phyloP scores from a whole-genome alignment of 2,113 vertebrate species.

The Eretmodus cyanostictus region DNA sequence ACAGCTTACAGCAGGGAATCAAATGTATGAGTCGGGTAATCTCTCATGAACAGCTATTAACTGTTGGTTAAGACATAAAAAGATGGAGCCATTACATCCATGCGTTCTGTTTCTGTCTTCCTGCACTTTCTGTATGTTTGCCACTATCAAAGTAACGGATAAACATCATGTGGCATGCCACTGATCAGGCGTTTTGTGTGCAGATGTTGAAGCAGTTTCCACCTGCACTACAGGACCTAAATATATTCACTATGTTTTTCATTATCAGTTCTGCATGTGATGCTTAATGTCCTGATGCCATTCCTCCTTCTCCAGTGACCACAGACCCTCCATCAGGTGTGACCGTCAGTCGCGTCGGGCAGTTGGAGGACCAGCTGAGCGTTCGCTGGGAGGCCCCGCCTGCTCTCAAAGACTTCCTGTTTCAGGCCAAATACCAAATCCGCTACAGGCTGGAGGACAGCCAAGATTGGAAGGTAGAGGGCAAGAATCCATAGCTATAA shows the following conservation, averaged over 20 bases:
- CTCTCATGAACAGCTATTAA: not conserved
- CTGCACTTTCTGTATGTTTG: not conserved
- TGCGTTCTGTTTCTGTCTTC: not conserved
- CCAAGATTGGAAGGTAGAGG: conserved; percentile 91
- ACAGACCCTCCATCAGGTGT: conserved; percentile 90
- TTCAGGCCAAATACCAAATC: conserved; percentile 98
- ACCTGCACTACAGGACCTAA: not conserved
- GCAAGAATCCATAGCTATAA: not conserved
- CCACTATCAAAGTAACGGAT: not conserved
- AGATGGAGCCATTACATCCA: not conserved
- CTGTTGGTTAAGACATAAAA: not conserved
- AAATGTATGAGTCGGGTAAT: not conserved
- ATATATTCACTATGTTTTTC: not conserved
- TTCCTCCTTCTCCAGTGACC: conserved; percentile 76
- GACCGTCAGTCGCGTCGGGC: conserved; percentile 86
- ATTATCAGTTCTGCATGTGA: not conserved
- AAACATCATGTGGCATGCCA: not conserved
- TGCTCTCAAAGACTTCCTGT: conserved; percentile 93
- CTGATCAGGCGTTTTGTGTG: not conserved
- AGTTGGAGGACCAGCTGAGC: conserved; percentile 93
- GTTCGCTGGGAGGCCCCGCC: conserved; percentile 93
- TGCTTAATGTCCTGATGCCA: not conserved
- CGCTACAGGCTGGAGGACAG: conserved; percentile 95
- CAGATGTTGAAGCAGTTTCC: not conserved
- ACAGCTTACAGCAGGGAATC: not conserved